Evolutionary conservation across 64 coral and sea anemone species (phyloP).

Genomic region (Orbicella faveolata): DNA sequence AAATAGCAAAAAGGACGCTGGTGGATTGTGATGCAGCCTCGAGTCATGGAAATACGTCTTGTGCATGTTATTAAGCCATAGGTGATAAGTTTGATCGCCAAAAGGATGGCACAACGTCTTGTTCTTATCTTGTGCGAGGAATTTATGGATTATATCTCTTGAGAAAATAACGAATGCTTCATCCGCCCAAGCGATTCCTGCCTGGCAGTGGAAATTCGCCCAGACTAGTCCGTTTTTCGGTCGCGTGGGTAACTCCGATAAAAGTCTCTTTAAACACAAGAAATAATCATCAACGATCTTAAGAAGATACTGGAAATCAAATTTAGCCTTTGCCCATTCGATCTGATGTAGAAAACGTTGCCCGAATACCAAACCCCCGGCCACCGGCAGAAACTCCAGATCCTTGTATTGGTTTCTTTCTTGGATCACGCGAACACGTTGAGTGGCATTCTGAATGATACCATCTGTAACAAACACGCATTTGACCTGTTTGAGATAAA

Average conservation of each 20-base stretch:
- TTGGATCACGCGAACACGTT: background rate
- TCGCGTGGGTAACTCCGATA: constrained; percentile 34
- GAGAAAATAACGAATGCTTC: constrained; percentile 62
- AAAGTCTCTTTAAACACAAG: constrained; percentile 46
- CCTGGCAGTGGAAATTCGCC: constrained; percentile 48
- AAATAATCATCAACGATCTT: constrained; percentile 63
- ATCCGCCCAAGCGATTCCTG: constrained; percentile 32
- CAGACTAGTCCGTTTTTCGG: constrained; percentile 43
- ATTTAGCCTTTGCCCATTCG: constrained; percentile 48
- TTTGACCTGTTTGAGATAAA: constrained; percentile 1
- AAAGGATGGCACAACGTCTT: constrained; percentile 53
- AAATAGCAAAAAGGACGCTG: background rate
- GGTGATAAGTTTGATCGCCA: constrained; percentile 47
- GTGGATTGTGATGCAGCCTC: constrained; percentile 19
- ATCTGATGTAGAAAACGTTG: constrained; percentile 54
- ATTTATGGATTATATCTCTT: constrained; percentile 40
- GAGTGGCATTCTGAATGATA: background rate
- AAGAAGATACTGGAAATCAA: constrained; percentile 57
- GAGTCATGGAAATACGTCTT: constrained; percentile 9
- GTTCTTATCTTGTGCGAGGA: constrained; percentile 40
- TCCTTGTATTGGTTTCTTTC: constrained; percentile 14
- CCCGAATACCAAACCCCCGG: constrained; percentile 39
- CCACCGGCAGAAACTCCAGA: constrained; percentile 34
- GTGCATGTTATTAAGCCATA: constrained; percentile 46
- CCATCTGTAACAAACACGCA: constrained; percentile 44